A percentile compares a stretch with the other conserved stretches of the same genome.
Evolutionary conservation across 2,113 vertebrate genomes (phyloP).

Genomic region (Tichodroma muraria): DNA sequence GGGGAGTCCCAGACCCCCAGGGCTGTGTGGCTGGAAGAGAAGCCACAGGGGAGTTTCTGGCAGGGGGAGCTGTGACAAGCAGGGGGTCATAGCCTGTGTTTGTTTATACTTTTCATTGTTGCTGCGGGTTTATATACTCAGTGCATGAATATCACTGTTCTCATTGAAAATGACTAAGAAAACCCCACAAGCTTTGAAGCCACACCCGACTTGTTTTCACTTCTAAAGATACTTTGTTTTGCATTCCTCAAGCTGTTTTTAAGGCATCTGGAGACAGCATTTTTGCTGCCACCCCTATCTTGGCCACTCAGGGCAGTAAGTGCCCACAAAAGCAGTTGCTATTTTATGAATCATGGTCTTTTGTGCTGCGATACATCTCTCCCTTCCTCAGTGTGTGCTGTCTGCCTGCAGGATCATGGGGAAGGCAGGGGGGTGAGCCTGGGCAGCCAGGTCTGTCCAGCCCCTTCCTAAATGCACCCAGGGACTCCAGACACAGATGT

Average conservation of each 20-base stretch:
- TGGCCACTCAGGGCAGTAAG: background rate
- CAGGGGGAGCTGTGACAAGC: background rate
- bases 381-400: background rate
- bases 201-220: background rate
- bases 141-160: accelerated
- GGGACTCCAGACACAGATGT: too few species aligned
- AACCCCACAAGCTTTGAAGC: background rate
- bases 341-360: background rate
- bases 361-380: background rate
- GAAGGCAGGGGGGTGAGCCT: background rate
- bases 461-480: background rate
- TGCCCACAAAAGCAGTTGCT: background rate
- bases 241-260: background rate
- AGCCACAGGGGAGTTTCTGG: background rate
- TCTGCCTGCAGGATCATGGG: background rate
- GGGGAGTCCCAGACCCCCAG: background rate
- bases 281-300: background rate
- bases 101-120: background rate
- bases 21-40: background rate
- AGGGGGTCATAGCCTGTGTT: background rate
- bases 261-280: accelerated
- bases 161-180: background rate
- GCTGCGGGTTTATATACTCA: background rate
- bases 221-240: background rate
- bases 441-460: accelerated